Evolutionary conservation across 2,113 vertebrate genomes (phyloP).

Genomic region (Cyprinodon tularosa): DNA sequence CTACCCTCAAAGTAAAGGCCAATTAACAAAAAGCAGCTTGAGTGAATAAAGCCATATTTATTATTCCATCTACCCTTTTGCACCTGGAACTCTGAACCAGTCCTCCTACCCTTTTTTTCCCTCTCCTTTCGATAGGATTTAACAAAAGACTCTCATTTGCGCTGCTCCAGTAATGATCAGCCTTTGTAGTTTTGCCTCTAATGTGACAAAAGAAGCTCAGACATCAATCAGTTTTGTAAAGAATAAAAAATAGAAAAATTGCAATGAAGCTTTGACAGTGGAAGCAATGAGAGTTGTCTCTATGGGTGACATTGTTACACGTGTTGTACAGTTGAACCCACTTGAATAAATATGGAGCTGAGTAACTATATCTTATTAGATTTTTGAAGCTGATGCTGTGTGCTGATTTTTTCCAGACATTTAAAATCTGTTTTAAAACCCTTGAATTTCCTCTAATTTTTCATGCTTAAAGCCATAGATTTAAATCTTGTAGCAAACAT

Average conservation of each 20-base stretch:
- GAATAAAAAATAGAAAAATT: conserved; percentile 18
- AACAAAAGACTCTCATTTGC: conserved; percentile 54
- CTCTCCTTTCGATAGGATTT: conserved; percentile 40
- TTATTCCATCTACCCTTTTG: conserved; percentile 49
- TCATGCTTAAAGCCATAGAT: too few relatives aligned
- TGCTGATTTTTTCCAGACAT: neutral
- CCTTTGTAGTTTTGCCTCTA: conserved; percentile 53
- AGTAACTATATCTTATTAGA: conserved; percentile 8
- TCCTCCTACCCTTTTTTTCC: conserved; percentile 13
- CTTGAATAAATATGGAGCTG: conserved; percentile 7
- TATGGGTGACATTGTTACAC: neutral
- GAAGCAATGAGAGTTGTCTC: conserved; percentile 33
- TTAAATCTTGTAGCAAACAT: too few relatives aligned
- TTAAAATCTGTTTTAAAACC: too few relatives aligned
- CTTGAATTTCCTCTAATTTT: too few relatives aligned
- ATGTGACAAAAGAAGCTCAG: conserved; percentile 15
- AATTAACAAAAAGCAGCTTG: conserved; percentile 54
- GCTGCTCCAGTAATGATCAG: conserved; percentile 42
- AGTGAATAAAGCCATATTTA: conserved; percentile 46
- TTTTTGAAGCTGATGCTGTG: conserved; percentile 9
- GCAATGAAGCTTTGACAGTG: conserved; percentile 26
- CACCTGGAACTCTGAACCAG: conserved; percentile 35
- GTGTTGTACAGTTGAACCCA: neutral
- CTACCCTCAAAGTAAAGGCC: conserved; percentile 58
- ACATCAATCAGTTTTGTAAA: conserved; percentile 44